These are phyloP conservation scores for Rhogogaster chlorosoma DNA, from an alignment of 2,888 invertebrate species.

Conservation along the genomic window DNA sequence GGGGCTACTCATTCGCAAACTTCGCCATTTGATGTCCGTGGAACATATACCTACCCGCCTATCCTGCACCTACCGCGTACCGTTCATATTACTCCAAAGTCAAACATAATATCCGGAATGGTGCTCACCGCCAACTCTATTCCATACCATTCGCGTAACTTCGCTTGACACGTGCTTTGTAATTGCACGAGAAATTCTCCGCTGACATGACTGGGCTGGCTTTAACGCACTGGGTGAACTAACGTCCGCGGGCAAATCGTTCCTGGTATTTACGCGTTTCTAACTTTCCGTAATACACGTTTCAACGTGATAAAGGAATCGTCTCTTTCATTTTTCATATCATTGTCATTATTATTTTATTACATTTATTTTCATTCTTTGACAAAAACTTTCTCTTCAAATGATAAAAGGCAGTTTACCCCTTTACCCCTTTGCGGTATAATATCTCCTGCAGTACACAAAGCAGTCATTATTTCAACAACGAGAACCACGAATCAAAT, in stretches of 20 bases:
- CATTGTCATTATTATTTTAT: not conserved
- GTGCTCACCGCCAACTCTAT: slow-evolving; percentile 54
- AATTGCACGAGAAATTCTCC: slow-evolving; percentile 36
- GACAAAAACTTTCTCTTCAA: not conserved
- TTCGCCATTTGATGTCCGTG: slow-evolving; percentile 11
- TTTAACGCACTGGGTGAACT: slow-evolving; percentile 13
- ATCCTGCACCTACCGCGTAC: no score
- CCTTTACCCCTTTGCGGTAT: no score
- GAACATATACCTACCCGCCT: not conserved
- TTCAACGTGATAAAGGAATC: not conserved
- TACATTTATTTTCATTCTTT: not conserved
- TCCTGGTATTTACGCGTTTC: not conserved
- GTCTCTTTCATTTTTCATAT: not conserved
- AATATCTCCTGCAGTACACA: no score
- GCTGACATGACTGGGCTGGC: slow-evolving; percentile 3
- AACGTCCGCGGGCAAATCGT: slow-evolving; percentile 14
- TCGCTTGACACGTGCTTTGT: slow-evolving; percentile 46
- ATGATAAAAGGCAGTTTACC: not conserved
- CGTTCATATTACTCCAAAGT: slow-evolving; percentile 71
- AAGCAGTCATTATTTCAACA: no score
- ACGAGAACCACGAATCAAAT: no score
- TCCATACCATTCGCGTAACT: slow-evolving; percentile 31
- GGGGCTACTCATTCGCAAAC: not conserved
- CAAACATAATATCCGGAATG: slow-evolving; percentile 76
- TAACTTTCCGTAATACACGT: not conserved